Conservation (phyloP, 2,113 vertebrate genomes). For the Aphelocoma coerulescens region DNA sequence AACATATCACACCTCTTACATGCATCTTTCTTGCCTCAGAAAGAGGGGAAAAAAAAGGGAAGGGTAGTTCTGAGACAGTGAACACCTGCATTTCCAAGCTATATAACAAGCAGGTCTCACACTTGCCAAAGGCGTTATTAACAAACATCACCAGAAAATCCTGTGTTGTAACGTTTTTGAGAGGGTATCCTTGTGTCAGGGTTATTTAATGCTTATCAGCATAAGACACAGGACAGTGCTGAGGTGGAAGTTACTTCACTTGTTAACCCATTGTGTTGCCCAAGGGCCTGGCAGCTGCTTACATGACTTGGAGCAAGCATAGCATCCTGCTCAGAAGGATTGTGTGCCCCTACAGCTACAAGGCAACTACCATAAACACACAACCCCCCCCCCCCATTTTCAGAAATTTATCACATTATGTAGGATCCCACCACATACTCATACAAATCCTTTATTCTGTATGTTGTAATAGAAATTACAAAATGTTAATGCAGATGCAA, state of each 20-base stretch:
- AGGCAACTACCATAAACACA: background rate
- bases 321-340: background rate
- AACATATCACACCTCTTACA: background rate
- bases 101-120: background rate
- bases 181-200: background rate
- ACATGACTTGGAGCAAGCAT: fast-evolving
- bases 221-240: background rate
- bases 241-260: background rate
- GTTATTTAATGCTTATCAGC: background rate
- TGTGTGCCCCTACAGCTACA: background rate
- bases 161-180: background rate
- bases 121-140: background rate
- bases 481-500: background rate
- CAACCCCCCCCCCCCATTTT: background rate
- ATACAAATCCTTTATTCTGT: background rate
- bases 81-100: background rate
- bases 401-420: background rate
- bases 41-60: background rate
- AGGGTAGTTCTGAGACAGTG: background rate
- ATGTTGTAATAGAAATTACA: background rate
- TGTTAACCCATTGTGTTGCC: background rate
- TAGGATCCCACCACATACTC: background rate
- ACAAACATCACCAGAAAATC: background rate
- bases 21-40: background rate
- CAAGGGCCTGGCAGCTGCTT: background rate